Conservation (phyloP, 2,888 invertebrate species). For the Orthosia gracilis region DNA sequence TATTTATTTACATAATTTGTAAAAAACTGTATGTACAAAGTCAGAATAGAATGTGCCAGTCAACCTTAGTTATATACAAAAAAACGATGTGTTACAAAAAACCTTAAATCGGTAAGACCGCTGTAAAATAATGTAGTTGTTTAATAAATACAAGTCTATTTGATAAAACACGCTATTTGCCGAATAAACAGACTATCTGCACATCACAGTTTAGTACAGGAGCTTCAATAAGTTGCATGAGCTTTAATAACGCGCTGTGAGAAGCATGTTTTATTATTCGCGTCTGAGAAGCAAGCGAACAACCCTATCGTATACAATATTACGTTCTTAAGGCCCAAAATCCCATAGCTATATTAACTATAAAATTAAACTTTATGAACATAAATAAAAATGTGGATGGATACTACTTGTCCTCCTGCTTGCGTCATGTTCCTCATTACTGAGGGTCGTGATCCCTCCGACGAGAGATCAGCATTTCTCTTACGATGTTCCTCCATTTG, state of each 20-base stretch:
- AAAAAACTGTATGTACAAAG: too few relatives aligned
- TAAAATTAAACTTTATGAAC: not conserved
- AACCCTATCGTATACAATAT: constrained; percentile 44
- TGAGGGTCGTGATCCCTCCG: too few relatives aligned
- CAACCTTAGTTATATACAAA: too few relatives aligned
- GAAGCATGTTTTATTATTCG: constrained; percentile 21
- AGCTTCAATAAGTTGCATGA: constrained; percentile 34
- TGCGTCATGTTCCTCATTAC: too few relatives aligned
- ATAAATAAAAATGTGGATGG: too few relatives aligned
- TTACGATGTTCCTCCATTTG: too few relatives aligned
- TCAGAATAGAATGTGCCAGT: too few relatives aligned
- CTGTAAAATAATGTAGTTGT: not conserved
- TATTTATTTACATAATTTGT: too few relatives aligned
- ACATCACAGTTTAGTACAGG: constrained; percentile 1
- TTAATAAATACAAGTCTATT: constrained; percentile 2
- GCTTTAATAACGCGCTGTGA: constrained; percentile 42
- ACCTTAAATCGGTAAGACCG: not conserved
- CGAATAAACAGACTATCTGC: constrained; percentile 10
- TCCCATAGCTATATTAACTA: constrained; percentile 7
- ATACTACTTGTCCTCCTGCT: too few relatives aligned
- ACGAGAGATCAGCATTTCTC: too few relatives aligned
- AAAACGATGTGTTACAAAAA: not conserved
- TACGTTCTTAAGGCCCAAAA: constrained; percentile 22
- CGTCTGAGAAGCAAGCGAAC: constrained; percentile 26
- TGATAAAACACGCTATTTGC: not conserved